These are phyloP conservation scores for Bubalus kerabau DNA, from an alignment of 2,113 vertebrate species.

Conservation along the genomic window DNA sequence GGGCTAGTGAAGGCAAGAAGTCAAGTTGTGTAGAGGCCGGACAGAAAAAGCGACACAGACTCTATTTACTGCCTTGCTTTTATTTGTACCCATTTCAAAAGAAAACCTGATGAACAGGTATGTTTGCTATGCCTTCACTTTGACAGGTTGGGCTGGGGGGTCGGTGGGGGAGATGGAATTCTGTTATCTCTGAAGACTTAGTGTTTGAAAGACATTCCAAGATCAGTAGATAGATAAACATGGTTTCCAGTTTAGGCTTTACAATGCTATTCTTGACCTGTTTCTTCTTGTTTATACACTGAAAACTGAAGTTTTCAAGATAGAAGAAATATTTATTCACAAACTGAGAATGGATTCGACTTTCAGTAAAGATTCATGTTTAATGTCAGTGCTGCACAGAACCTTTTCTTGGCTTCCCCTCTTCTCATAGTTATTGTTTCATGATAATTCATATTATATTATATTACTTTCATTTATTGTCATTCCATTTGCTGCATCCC, in stretches of 20 bases:
- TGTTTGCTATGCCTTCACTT: not conserved
- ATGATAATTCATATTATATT: not conserved
- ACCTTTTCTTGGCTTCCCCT: not conserved
- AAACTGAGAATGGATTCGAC: not conserved
- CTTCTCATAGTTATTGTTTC: not conserved
- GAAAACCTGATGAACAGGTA: not conserved
- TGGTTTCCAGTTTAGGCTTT: conserved; percentile 11
- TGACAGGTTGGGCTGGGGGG: not conserved
- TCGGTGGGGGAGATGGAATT: not conserved
- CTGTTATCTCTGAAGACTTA: not conserved
- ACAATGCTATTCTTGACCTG: conserved; percentile 33
- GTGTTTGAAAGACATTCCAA: conserved; percentile 47
- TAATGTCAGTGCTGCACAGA: not conserved
- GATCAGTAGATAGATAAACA: conserved; percentile 41
- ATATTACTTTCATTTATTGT: not conserved
- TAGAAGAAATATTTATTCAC: not conserved
- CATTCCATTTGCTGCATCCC: not conserved
- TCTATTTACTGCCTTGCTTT: not conserved
- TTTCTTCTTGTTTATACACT: conserved; percentile 56
- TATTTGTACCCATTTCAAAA: conserved; percentile 21
- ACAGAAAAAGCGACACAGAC: not conserved
- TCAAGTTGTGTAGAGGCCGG: not conserved
- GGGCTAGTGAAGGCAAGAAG: not conserved
- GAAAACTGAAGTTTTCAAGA: not conserved
- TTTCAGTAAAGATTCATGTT: not conserved